Conservation (phyloP, 2,888 invertebrate species). For the Cantharis rufa region DNA sequence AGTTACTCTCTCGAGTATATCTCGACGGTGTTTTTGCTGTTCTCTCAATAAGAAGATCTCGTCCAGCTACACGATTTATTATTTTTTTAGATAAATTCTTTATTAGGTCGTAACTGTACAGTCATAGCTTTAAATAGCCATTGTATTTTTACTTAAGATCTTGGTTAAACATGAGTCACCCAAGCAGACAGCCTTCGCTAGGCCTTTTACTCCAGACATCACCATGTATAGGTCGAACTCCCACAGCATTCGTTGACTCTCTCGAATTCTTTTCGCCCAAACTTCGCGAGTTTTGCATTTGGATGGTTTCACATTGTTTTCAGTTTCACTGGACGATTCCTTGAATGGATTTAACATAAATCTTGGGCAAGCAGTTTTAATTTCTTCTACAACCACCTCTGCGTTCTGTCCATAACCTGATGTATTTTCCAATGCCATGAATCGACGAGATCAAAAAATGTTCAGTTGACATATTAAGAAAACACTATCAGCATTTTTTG, state of each 20-base stretch:
- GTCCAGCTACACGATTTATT: neutral
- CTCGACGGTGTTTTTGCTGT: neutral
- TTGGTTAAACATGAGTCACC: neutral
- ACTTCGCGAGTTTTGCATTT: neutral
- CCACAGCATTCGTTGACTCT: slow-evolving; percentile 33
- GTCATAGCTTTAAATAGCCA: neutral
- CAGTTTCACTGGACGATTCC: neutral
- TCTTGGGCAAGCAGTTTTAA: no score
- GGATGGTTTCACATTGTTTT: neutral
- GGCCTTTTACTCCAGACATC: slow-evolving; percentile 32
- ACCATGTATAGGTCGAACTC: slow-evolving; percentile 39
- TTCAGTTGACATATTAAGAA: neutral
- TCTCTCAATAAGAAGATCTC: neutral
- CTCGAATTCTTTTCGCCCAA: slow-evolving; percentile 11
- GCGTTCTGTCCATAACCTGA: neutral
- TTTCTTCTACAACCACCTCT: neutral
- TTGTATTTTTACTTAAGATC: neutral
- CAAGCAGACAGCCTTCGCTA: slow-evolving; percentile 1
- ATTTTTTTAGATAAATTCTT: neutral
- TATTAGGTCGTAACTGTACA: neutral
- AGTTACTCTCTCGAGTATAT: neutral
- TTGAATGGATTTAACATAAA: neutral
- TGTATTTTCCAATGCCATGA: no score
- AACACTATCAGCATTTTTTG: neutral
- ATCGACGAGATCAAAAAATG: neutral